These are phyloP conservation scores for Lepilemur ruficaudatus DNA, from an alignment of 2,797 vertebrate species.

Conservation along the genomic window DNA sequence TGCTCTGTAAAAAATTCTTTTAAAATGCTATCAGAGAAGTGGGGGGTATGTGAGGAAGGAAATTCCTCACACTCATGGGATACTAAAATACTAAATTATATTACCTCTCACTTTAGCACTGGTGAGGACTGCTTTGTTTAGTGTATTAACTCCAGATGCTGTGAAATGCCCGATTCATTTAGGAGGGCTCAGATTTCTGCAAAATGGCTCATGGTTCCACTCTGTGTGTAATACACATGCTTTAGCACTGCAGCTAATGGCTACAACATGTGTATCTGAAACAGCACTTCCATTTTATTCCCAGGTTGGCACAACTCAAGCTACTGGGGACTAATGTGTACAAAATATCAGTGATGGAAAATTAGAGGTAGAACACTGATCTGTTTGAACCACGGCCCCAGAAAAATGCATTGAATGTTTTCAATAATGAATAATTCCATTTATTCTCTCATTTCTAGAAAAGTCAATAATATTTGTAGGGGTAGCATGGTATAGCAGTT, in stretches of 20 bases:
- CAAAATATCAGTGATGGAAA: background rate
- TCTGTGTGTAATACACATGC: background rate
- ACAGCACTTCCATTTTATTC: background rate
- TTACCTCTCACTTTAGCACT: slow-evolving; percentile 42
- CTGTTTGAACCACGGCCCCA: background rate
- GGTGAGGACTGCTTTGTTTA: slow-evolving; percentile 3
- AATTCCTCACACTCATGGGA: background rate
- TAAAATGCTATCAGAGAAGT: slow-evolving; percentile 8
- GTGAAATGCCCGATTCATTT: background rate
- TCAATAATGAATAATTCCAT: background rate
- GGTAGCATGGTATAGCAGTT: background rate
- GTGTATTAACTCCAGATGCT: slow-evolving; percentile 43
- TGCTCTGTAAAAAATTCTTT: background rate
- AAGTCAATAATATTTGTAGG: background rate
- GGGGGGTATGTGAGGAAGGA: background rate
- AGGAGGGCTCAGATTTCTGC: background rate
- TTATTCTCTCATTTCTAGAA: background rate
- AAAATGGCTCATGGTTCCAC: background rate
- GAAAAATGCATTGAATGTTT: background rate
- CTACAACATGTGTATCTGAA: background rate
- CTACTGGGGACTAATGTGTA: background rate
- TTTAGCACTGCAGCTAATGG: background rate
- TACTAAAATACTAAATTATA: slow-evolving; percentile 31
- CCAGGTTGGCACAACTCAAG: background rate
- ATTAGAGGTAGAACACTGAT: background rate